These are phyloP conservation scores for Gephyroberyx darwinii DNA, from an alignment of 2,797 vertebrate genomes.

Conservation along the genomic window DNA sequence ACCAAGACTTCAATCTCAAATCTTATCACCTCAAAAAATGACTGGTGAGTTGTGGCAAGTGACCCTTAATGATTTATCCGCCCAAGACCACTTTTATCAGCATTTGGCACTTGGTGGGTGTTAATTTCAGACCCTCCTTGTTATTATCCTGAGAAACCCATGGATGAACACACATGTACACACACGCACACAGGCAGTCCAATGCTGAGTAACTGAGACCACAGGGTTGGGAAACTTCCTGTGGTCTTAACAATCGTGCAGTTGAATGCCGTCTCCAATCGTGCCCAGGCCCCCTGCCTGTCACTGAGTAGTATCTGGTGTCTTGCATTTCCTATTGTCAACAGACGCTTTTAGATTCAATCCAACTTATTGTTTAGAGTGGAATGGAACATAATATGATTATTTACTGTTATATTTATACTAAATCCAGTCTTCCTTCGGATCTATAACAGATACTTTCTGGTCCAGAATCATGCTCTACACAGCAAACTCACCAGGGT, in stretches of 20 bases:
- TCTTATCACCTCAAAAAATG: too few species aligned
- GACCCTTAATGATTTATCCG: too few species aligned
- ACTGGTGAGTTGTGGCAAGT: too few species aligned
- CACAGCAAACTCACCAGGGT: too few species aligned
- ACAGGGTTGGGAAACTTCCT: slow-evolving; percentile 70
- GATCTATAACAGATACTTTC: neutral
- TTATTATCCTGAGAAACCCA: slow-evolving; percentile 10
- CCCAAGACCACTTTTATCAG: too few species aligned
- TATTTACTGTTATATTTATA: slow-evolving; percentile 9
- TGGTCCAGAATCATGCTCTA: neutral
- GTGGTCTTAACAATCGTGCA: slow-evolving; percentile 5
- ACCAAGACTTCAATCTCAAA: too few species aligned
- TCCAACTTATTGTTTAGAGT: slow-evolving; percentile 9
- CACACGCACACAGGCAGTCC: neutral
- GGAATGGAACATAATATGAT: neutral
- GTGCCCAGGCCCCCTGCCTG: neutral
- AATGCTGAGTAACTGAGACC: slow-evolving; percentile 56
- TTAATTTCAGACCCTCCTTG: neutral
- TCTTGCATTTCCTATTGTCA: slow-evolving; percentile 6
- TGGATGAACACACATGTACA: neutral
- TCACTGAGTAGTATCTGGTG: slow-evolving; percentile 7
- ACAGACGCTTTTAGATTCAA: neutral
- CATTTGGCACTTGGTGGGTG: too few species aligned
- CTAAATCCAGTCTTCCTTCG: neutral
- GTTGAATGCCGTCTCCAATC: too few species aligned